These are phyloP conservation scores for Hirudinaria manillensis DNA, from an alignment of 2,888 invertebrate species.

Conservation along the genomic window DNA sequence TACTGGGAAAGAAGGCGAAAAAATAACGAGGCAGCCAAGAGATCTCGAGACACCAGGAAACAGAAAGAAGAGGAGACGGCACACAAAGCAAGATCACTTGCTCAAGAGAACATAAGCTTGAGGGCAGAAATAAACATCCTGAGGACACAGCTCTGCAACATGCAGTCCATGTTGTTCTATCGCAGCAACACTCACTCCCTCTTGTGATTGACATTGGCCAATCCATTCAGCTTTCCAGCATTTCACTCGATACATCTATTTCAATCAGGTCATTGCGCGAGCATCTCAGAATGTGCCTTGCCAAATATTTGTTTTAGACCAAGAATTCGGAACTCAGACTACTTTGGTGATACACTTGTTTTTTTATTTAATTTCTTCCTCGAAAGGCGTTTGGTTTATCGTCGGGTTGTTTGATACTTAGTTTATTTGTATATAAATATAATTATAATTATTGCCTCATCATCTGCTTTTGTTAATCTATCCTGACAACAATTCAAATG, in stretches of 20 bases:
- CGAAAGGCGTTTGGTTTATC: background rate
- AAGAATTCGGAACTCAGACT: background rate
- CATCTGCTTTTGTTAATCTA: no score
- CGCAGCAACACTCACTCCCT: slow-evolving; percentile 19
- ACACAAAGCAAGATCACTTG: slow-evolving; percentile 76
- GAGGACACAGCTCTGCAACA: slow-evolving; percentile 62
- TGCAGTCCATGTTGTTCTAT: slow-evolving; percentile 57
- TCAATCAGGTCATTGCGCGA: background rate
- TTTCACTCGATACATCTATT: background rate
- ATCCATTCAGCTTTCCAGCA: background rate
- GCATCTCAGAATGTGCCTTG: background rate
- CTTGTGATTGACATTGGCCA: background rate
- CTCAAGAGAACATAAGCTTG: slow-evolving; percentile 77
- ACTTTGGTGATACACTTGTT: slow-evolving; percentile 5
- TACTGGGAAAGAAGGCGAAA: slow-evolving; percentile 81
- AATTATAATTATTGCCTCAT: no score
- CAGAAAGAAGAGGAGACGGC: slow-evolving; percentile 87
- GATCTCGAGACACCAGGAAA: slow-evolving; percentile 80
- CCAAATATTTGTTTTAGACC: slow-evolving; percentile 6
- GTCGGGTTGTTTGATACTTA: background rate
- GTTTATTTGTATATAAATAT: slow-evolving; percentile 3
- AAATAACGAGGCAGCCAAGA: slow-evolving; percentile 90
- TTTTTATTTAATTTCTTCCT: background rate
- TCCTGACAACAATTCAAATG: no score
- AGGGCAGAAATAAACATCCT: slow-evolving; percentile 66